Evolutionary conservation across 2,888 invertebrate species (phyloP), one percentile per base, ranked within the genome.

Genomic region (Tipula unca): DNA sequence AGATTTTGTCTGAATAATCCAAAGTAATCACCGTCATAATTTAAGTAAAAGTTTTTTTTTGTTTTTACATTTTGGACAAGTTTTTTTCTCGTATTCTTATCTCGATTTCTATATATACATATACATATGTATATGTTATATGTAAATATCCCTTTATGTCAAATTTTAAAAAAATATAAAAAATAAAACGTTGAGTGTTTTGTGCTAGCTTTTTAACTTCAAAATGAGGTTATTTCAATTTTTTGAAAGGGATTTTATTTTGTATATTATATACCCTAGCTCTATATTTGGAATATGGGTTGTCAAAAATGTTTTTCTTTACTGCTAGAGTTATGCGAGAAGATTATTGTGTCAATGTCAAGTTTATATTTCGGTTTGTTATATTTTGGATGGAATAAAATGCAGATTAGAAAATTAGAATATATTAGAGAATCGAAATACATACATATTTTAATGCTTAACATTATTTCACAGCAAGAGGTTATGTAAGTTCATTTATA

Each of bases 101-200:
- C 25, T 69, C 17, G 48, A 17, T 17, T 48, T 48, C 3, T 48
- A 17, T 48, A 48, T 48, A 48, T 48, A 48, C 5, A 5, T 48
- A 39, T 39, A 17, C 17, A 48, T 25, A 25, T n/a, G n/a, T n/a
- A n/a, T n/a, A n/a, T n/a, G n/a, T n/a, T 69, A n/a, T 25, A 69
- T 69, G 69, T 69, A 69, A 69, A 69, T 69, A 69, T 69, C 69
- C 69, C 69, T 69, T 69, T 69, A 69, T 69, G 69, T 69, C 69
- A 69, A 69, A 25, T 25, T 10, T n/a, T n/a, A n/a, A n/a, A n/a
- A n/a, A n/a, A n/a, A n/a, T n/a, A n/a, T n/a, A n/a, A n/a, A 69
- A 20, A 69, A 25, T 10, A 25, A 69, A 25, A 69, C 10, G 25
- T 69, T 69, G 69, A 69, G 69, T 69, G 25, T 69, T 69, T 69